Conservation (phyloP, 1,140 invertebrate genomes). For the Rhizoglyphus robini region DNA sequence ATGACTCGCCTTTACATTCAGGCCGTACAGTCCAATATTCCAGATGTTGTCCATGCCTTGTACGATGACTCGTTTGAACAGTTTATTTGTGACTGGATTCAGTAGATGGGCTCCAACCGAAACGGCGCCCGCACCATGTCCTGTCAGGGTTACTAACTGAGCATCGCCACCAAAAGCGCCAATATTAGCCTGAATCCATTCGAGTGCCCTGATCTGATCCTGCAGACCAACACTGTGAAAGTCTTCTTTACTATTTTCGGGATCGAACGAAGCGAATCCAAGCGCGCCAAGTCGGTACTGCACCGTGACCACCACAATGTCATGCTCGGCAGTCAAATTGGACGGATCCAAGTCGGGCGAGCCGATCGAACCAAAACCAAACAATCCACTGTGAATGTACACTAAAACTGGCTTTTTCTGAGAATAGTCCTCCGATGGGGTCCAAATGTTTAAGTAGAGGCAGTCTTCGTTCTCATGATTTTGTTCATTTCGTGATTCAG, state of each 20-base stretch:
- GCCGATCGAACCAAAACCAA: slow-evolving; percentile 61
- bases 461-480: slow-evolving; percentile 49
- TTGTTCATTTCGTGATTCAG: not conserved
- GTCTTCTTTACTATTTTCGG: slow-evolving; percentile 41
- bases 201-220: slow-evolving; percentile 81
- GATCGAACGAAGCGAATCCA: slow-evolving; percentile 78
- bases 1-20: not conserved
- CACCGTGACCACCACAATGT: slow-evolving; percentile 86
- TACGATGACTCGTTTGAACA: slow-evolving; percentile 34
- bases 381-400: slow-evolving; percentile 93
- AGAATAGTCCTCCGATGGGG: slow-evolving; percentile 38
- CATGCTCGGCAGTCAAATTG: slow-evolving; percentile 73
- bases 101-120: slow-evolving; percentile 33
- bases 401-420: slow-evolving; percentile 56
- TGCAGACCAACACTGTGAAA: slow-evolving; percentile 56
- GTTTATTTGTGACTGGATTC: slow-evolving; percentile 26
- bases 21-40: not conserved
- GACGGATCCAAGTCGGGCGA: slow-evolving; percentile 81
- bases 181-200: slow-evolving; percentile 88
- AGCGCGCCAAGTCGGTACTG: slow-evolving; percentile 82
- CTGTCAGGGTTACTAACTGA: slow-evolving; percentile 83
- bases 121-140: slow-evolving; percentile 61
- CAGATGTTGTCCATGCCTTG: slow-evolving; percentile 23
- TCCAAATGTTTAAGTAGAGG: slow-evolving; percentile 79
- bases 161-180: slow-evolving; percentile 83